Conservation (phyloP, 2,888 invertebrate species). For the Nowickia ferox region DNA sequence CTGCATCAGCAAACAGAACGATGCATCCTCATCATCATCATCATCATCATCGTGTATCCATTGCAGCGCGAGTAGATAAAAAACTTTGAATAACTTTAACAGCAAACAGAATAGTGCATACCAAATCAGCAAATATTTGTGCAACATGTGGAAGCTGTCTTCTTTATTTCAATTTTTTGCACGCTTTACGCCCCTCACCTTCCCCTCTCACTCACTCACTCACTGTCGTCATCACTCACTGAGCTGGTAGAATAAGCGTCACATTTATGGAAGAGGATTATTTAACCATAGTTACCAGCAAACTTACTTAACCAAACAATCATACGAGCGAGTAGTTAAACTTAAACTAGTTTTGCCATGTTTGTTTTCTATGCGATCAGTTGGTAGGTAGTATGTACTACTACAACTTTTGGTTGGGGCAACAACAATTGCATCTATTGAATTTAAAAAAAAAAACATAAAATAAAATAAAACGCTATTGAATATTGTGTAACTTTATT, state of each 20-base stretch:
- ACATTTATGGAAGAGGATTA: slow-evolving; percentile 55
- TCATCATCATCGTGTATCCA: not conserved
- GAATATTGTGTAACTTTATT: slow-evolving; percentile 53
- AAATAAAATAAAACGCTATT: slow-evolving; percentile 23
- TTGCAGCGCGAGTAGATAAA: slow-evolving; percentile 4
- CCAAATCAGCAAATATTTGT: slow-evolving; percentile 69
- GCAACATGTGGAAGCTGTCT: slow-evolving; percentile 68
- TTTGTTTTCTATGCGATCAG: slow-evolving; percentile 18
- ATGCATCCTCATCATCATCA: slow-evolving; percentile 6
- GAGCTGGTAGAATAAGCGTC: slow-evolving; percentile 49
- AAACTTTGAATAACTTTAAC: slow-evolving; percentile 26
- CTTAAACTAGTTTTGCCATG: slow-evolving; percentile 63
- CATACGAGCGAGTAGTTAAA: slow-evolving; percentile 11
- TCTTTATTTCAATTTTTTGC: slow-evolving; percentile 25
- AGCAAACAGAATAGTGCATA: slow-evolving; percentile 58
- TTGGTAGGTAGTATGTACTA: slow-evolving; percentile 11
- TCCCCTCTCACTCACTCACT: not conserved
- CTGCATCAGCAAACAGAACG: slow-evolving; percentile 30
- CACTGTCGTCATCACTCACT: not conserved
- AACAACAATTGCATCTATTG: slow-evolving; percentile 14
- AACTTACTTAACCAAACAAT: slow-evolving; percentile 8
- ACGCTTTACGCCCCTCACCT: not conserved
- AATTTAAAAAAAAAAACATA: not conserved
- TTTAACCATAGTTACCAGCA: slow-evolving; percentile 44
- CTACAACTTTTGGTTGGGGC: slow-evolving; percentile 17